These are phyloP conservation scores for Troides oblongomaculatus DNA, from an alignment of 2,888 invertebrate genomes.

Conservation along the genomic window DNA sequence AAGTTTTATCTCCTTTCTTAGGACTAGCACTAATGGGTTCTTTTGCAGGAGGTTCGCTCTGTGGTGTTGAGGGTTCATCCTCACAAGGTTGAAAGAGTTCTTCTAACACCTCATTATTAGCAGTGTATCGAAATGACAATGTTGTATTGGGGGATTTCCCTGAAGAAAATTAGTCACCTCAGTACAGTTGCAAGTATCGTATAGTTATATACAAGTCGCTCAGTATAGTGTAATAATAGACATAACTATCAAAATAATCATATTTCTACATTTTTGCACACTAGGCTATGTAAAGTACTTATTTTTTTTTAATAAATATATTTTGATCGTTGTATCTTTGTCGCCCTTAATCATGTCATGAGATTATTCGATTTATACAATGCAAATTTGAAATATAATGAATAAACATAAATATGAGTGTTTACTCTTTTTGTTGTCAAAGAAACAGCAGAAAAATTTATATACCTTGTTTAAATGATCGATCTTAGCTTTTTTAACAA, in stretches of 20 bases:
- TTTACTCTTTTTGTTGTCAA: constrained; percentile 61
- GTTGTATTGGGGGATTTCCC: constrained; percentile 73
- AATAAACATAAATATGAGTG: constrained; percentile 17
- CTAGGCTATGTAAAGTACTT: too few relatives aligned
- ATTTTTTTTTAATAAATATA: too few relatives aligned
- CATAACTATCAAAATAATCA: too few relatives aligned
- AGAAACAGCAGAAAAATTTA: constrained; percentile 43
- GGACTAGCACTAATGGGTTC: constrained; percentile 67
- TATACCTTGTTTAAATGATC: neutral
- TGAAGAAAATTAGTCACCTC: constrained; percentile 40
- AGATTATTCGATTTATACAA: neutral
- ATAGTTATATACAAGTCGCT: too few relatives aligned
- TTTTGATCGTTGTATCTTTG: too few relatives aligned
- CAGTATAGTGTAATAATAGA: too few relatives aligned
- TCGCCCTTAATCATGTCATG: too few relatives aligned
- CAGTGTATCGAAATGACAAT: constrained; percentile 85
- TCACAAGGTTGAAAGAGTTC: constrained; percentile 83
- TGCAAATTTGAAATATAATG: neutral
- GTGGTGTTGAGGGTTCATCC: constrained; percentile 76
- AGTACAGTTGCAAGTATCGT: neutral
- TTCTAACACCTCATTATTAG: constrained; percentile 87
- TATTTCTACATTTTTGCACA: too few relatives aligned
- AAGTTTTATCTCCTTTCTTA: constrained; percentile 67
- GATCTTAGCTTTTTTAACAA: neutral
- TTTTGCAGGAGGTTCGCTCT: constrained; percentile 61